Evolutionary conservation across 2,113 vertebrate species (phyloP).

Genomic region (Xiphophorus couchianus): DNA sequence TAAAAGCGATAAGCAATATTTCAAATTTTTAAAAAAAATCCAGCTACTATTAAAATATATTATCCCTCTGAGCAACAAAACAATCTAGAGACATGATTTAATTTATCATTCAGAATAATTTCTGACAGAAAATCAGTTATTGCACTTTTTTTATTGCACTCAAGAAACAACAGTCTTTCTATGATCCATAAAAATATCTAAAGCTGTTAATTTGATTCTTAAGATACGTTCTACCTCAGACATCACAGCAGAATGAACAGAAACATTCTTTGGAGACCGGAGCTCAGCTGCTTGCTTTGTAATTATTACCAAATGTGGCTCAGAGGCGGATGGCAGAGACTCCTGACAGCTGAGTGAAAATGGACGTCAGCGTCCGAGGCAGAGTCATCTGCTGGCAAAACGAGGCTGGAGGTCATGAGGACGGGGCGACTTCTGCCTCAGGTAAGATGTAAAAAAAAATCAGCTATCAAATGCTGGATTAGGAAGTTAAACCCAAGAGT

Average conservation of each 20-base stretch:
- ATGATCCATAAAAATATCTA: slow-evolving; percentile 55
- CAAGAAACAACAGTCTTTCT: slow-evolving; percentile 76
- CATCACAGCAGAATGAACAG: slow-evolving; percentile 53
- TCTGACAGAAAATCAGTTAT: slow-evolving; percentile 48
- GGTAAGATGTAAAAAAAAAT: not conserved
- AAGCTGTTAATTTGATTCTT: slow-evolving; percentile 35
- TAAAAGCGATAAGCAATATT: no score
- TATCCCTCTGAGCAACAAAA: no score
- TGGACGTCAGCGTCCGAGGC: not conserved
- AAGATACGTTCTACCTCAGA: slow-evolving; percentile 41
- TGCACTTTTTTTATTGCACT: slow-evolving; percentile 82
- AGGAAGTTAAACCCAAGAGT: no score
- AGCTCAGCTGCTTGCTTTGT: slow-evolving; percentile 16
- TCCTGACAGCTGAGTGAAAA: slow-evolving; percentile 15
- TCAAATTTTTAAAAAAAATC: no score
- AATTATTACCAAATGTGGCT: slow-evolving; percentile 19
- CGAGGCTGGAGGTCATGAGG: not conserved
- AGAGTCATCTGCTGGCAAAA: slow-evolving; percentile 16
- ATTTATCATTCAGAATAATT: not conserved
- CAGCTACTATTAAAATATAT: no score
- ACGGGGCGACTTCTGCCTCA: not conserved
- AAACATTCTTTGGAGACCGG: slow-evolving; percentile 36
- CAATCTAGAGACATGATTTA: no score
- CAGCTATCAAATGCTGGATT: not conserved
- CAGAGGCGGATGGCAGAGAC: slow-evolving; percentile 11